phyloP scores from a whole-genome alignment of 2,888 invertebrate genomes.

The Ctena decussata region DNA sequence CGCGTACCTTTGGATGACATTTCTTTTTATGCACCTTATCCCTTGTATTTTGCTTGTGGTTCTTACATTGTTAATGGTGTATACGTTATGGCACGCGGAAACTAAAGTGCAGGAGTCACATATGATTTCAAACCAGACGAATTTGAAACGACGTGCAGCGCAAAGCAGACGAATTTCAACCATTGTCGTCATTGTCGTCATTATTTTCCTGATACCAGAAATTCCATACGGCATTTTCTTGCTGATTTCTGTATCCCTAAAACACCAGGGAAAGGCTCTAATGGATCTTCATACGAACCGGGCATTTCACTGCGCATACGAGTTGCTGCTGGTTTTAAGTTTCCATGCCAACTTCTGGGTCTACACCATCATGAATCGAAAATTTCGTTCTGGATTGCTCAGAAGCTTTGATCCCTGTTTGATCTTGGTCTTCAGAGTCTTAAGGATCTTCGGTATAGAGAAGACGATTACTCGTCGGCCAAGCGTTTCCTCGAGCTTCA shows the following conservation, averaged over 20 bases:
- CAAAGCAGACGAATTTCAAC: conserved; percentile 49
- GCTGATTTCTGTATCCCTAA: conserved; percentile 22
- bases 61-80: conserved; percentile 44
- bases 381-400: conserved; percentile 29
- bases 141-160: conserved; percentile 18
- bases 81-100: conserved; percentile 27
- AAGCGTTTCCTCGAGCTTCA: background rate
- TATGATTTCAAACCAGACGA: conserved; percentile 26
- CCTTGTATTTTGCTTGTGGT: conserved; percentile 55
- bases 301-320: conserved; percentile 31
- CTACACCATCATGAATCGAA: conserved; percentile 48
- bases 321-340: conserved; percentile 46
- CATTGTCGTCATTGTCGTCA: conserved; percentile 54
- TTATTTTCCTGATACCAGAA: conserved; percentile 58
- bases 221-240: conserved; percentile 56
- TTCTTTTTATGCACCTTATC: conserved; percentile 42
- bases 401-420: conserved; percentile 4
- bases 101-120: conserved; percentile 33
- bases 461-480: background rate
- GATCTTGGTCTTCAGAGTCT: background rate
- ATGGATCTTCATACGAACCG: conserved; percentile 33
- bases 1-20: conserved; percentile 35
- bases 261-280: background rate
- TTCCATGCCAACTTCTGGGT: conserved; percentile 67
- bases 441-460: background rate